Evolutionary conservation across 2,113 vertebrate genomes (phyloP).

Genomic region (Antechinus flavipes): DNA sequence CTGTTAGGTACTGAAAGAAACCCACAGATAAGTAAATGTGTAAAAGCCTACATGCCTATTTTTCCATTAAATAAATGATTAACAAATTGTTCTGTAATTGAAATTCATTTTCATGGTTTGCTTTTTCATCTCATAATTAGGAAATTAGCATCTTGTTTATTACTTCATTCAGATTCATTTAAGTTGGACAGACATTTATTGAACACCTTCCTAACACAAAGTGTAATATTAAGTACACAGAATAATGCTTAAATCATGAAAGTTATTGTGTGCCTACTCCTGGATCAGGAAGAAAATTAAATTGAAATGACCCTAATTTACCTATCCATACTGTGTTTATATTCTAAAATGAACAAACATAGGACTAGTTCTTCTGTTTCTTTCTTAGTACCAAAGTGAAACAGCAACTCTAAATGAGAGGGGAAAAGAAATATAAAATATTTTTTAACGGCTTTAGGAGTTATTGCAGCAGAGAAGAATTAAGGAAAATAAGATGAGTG

Average conservation of each 20-base stretch:
- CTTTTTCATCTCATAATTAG: conserved; percentile 51
- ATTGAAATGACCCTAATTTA: conserved; percentile 18
- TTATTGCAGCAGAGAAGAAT: neutral
- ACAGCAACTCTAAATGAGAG: neutral
- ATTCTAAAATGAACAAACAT: conserved; percentile 27
- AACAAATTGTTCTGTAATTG: conserved; percentile 36
- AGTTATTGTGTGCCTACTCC: conserved; percentile 50
- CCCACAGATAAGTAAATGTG: neutral
- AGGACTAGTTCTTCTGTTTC: conserved; percentile 1
- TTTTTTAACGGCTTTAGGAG: neutral
- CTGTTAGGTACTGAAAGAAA: neutral
- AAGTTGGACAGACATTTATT: neutral
- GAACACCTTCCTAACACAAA: neutral
- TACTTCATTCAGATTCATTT: conserved; percentile 67
- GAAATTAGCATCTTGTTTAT: conserved; percentile 57
- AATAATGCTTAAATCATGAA: conserved; percentile 14
- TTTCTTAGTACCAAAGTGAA: neutral
- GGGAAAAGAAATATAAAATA: neutral
- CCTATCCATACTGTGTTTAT: conserved; percentile 21
- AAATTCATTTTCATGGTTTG: conserved; percentile 52
- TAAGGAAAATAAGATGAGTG: neutral
- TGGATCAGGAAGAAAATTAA: conserved; percentile 40
- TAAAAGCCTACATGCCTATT: conserved; percentile 32
- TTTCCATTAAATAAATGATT: conserved; percentile 57
- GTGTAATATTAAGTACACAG: neutral